Evolutionary conservation across 2,888 invertebrate species (phyloP).

Genomic region (Sarcophaga carnaria): DNA sequence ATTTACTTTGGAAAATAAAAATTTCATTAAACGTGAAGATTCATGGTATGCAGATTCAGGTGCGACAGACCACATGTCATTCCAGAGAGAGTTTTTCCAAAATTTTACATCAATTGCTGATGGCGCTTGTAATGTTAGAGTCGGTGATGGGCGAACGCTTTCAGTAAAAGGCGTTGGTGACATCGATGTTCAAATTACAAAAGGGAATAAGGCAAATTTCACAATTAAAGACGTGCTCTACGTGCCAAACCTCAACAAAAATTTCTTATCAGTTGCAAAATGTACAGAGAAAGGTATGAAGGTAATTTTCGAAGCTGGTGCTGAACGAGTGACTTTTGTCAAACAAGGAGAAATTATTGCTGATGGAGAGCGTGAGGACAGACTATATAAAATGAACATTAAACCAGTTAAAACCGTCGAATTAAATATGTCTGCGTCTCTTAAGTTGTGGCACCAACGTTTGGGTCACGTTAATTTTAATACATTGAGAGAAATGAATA

Average conservation of each 20-base stretch:
- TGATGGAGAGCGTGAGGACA: too few species aligned
- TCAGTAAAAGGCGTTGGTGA: constrained; percentile 38
- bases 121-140: constrained; percentile 14
- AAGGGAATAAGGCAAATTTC: neutral
- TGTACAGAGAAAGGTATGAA: constrained; percentile 25
- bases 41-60: too few species aligned
- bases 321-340: constrained; percentile 29
- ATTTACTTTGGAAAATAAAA: too few species aligned
- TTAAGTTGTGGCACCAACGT: constrained; percentile 9
- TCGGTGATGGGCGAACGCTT: constrained; percentile 35
- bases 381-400: too few species aligned
- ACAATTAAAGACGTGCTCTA: neutral
- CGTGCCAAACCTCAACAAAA: constrained; percentile 28
- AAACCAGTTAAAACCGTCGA: neutral
- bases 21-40: too few species aligned
- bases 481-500: too few species aligned
- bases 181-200: constrained; percentile 8
- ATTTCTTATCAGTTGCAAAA: constrained; percentile 16
- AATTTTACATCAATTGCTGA: too few species aligned
- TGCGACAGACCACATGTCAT: too few species aligned
- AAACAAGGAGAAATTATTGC: neutral
- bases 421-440: neutral
- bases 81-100: too few species aligned
- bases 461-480: neutral
- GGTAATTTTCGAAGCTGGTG: constrained; percentile 45